Evolutionary conservation across 2,797 vertebrate species (phyloP).

Genomic region (Megaceryle alcyon): DNA sequence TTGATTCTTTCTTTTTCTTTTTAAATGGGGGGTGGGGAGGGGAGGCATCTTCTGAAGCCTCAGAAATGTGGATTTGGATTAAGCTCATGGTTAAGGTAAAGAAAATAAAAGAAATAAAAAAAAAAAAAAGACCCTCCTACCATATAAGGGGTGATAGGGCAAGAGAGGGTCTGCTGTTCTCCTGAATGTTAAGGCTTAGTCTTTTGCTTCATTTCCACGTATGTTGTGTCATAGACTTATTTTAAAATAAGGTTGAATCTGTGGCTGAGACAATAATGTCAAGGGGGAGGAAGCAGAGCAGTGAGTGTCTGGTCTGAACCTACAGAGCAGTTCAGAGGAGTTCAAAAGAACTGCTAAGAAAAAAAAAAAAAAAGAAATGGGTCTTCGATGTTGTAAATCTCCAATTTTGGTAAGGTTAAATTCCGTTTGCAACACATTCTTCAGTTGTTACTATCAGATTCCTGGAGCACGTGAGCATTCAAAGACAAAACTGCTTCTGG

Average conservation of each 20-base stretch:
- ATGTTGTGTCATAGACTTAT: background rate
- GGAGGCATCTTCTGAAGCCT: background rate
- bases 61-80: background rate
- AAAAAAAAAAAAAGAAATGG: background rate
- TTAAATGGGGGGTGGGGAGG: background rate
- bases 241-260: background rate
- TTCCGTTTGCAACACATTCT: background rate
- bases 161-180: background rate
- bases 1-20: constrained; percentile 10
- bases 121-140: background rate
- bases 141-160: background rate
- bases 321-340: background rate
- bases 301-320: background rate
- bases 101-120: background rate
- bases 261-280: background rate
- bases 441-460: background rate
- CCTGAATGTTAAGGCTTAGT: constrained; percentile 11
- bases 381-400: background rate
- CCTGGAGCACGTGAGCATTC: background rate
- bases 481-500: background rate
- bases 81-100: background rate
- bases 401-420: background rate
- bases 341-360: background rate
- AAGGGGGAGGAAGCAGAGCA: background rate
- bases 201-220: constrained; percentile 46